Conservation (phyloP, 2,797 vertebrate genomes). For the Lophius americanus region DNA sequence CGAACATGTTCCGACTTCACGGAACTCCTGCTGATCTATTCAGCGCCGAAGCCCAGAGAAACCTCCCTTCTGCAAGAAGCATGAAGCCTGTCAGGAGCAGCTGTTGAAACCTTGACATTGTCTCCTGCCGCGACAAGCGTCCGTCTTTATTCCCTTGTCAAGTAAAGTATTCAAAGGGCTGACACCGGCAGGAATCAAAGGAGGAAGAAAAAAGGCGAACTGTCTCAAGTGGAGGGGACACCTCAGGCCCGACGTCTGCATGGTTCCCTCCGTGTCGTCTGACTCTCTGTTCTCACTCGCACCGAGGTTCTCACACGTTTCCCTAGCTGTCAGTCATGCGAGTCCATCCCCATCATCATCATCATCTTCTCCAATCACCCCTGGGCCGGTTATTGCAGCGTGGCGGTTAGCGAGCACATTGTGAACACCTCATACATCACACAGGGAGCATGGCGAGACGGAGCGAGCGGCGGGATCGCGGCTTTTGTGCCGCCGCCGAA, state of each 20-base stretch:
- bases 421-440: slow-evolving; percentile 15
- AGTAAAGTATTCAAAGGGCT: slow-evolving; percentile 1
- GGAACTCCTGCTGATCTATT: neutral
- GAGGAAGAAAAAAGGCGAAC: slow-evolving; percentile 3
- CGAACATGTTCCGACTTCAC: neutral
- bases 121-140: neutral
- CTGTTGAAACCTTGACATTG: neutral
- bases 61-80: neutral
- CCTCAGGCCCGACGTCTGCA: slow-evolving; percentile 16
- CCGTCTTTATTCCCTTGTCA: neutral
- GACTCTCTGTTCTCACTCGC: slow-evolving; percentile 4
- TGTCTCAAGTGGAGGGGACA: neutral
- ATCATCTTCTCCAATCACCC: neutral
- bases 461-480: neutral
- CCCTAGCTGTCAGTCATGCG: slow-evolving; percentile 31
- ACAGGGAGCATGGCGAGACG: neutral
- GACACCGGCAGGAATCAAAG: neutral
- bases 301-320: slow-evolving; percentile 31
- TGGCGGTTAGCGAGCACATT: neutral
- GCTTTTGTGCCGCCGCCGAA: neutral
- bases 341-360: slow-evolving; percentile 32
- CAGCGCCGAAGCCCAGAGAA: neutral
- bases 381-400: neutral
- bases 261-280: neutral
- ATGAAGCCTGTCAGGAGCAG: neutral